A percentile compares a stretch with the other conserved stretches of the same genome.
Evolutionary conservation across 2,797 vertebrate species (phyloP).

Genomic region (Picus viridis): DNA sequence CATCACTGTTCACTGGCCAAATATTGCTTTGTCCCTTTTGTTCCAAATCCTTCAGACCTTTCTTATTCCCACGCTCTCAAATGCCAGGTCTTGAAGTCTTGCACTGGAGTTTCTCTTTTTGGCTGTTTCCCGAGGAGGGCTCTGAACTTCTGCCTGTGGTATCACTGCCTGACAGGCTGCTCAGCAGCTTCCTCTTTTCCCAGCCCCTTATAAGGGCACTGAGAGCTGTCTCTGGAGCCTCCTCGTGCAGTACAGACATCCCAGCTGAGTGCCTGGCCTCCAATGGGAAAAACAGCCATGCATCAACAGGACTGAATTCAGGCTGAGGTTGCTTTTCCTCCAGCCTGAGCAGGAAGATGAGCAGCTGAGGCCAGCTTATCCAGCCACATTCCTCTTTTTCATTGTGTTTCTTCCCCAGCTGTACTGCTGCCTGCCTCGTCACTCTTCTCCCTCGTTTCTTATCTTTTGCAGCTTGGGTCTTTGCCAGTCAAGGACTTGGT

Average conservation of each 20-base stretch:
- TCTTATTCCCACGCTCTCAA: constrained; percentile 58
- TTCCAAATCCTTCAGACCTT: constrained; percentile 23
- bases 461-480: neutral
- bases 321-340: neutral
- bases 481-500: neutral
- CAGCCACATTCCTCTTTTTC: neutral
- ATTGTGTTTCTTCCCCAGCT: neutral
- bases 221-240: constrained; percentile 16
- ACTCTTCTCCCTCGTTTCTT: neutral
- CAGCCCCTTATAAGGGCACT: constrained; percentile 57
- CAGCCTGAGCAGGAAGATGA: neutral
- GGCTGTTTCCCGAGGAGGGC: neutral
- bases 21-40: constrained; percentile 45
- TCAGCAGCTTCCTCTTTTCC: neutral
- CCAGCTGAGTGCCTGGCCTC: neutral
- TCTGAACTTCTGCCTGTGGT: constrained; percentile 20
- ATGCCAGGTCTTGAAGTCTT: constrained; percentile 43
- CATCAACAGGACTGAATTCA: neutral
- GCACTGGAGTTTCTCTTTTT: constrained; percentile 31
- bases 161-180: neutral
- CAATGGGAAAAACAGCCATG: neutral
- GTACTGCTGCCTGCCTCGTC: neutral
- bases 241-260: neutral
- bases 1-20: constrained; percentile 22
- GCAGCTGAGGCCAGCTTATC: neutral